Percentiles rank a stretch among this genome's conserved stretches.
Conservation (phyloP, 2,888 invertebrate species). For the Drosophila ezoana region DNA sequence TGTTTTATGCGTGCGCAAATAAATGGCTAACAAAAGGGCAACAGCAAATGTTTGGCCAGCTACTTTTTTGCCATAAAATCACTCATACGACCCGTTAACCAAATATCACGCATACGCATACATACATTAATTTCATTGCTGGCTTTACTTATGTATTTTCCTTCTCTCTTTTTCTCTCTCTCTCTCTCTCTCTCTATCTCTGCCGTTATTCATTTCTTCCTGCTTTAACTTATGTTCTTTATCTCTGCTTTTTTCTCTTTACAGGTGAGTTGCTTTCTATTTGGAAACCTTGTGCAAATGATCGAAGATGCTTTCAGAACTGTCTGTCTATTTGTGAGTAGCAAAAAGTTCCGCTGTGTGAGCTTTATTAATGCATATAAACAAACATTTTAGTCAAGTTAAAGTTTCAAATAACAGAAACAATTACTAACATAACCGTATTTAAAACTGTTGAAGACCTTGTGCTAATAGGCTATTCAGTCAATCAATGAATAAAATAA, state of each 20-base stretch:
- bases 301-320: neutral
- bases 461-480: too few relatives aligned
- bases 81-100: slow-evolving; percentile 75
- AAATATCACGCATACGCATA: slow-evolving; percentile 31
- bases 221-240: slow-evolving; percentile 18
- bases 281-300: neutral
- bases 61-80: slow-evolving; percentile 57
- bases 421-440: too few relatives aligned
- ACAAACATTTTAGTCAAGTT: too few relatives aligned
- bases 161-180: neutral
- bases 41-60: slow-evolving; percentile 21
- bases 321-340: neutral
- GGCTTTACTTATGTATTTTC: neutral
- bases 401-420: too few relatives aligned
- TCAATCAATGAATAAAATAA: too few relatives aligned
- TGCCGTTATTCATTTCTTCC: neutral
- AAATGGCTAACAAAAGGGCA: slow-evolving; percentile 57
- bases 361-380: neutral
- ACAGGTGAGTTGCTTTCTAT: slow-evolving; percentile 55
- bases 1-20: slow-evolving; percentile 71
- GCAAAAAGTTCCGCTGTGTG: neutral
- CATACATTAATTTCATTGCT: slow-evolving; percentile 17
- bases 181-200: neutral
- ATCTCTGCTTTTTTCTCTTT: slow-evolving; percentile 26
- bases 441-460: too few relatives aligned